These are phyloP conservation scores for Ara ararauna DNA, from an alignment of 2,797 vertebrate genomes.

Conservation along the genomic window DNA sequence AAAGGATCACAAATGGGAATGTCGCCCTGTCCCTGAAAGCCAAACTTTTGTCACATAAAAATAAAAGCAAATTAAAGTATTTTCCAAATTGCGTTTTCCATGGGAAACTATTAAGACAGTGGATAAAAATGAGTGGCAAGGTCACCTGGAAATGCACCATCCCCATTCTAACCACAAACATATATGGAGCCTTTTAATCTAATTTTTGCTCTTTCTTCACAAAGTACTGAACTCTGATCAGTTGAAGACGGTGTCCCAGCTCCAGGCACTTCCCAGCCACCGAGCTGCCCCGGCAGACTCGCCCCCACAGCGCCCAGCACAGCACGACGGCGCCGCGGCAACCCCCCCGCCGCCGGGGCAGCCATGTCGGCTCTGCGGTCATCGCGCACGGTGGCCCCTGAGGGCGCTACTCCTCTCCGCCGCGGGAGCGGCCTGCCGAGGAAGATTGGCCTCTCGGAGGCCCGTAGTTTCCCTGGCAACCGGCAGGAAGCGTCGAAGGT, in stretches of 20 bases:
- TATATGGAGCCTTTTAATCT: accelerated
- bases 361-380: accelerated
- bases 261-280: neutral
- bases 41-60: neutral
- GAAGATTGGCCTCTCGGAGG: neutral
- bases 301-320: neutral
- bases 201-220: too few relatives aligned
- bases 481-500: neutral
- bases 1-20: neutral
- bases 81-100: neutral
- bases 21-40: accelerated
- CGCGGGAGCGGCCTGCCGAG: too few relatives aligned
- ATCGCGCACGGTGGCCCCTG: too few relatives aligned
- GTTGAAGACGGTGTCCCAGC: neutral
- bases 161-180: neutral
- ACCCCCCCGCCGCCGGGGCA: accelerated
- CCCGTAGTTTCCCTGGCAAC: slow-evolving; percentile 59
- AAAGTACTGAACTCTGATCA: too few relatives aligned
- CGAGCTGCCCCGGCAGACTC: neutral
- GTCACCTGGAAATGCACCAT: neutral
- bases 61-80: neutral
- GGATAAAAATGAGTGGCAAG: neutral
- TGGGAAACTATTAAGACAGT: neutral
- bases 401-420: neutral
- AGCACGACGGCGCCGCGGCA: accelerated